Evolutionary conservation across 2,797 vertebrate genomes (phyloP).

Genomic region (Threskiornis aethiopicus): DNA sequence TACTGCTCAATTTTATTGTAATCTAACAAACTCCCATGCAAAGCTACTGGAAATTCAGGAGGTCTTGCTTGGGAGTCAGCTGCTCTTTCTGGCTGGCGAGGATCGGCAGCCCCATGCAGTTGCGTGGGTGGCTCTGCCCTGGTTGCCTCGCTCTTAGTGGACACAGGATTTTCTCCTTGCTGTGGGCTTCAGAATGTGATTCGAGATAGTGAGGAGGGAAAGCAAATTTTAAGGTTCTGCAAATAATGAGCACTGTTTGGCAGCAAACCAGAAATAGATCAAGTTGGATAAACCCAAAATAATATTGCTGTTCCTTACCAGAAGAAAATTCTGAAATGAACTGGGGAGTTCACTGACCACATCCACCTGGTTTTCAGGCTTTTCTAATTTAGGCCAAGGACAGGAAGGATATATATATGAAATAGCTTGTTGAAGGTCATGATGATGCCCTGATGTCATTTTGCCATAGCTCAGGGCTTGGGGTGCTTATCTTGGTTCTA

Average conservation of each 20-base stretch:
- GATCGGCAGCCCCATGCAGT: background rate
- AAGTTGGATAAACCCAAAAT: background rate
- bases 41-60: background rate
- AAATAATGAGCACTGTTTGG: background rate
- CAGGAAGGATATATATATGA: background rate
- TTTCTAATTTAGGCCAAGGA: background rate
- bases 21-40: background rate
- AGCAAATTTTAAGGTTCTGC: background rate
- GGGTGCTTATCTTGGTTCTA: background rate
- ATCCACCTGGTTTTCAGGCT: background rate
- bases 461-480: background rate
- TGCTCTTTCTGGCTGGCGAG: too few species aligned
- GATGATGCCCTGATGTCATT: background rate
- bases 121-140: fast-evolving
- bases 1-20: background rate
- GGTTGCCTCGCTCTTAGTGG: background rate
- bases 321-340: background rate
- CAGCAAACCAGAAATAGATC: background rate
- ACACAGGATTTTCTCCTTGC: background rate
- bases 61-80: background rate
- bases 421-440: background rate
- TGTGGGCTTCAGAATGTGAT: background rate
- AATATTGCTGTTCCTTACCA: background rate
- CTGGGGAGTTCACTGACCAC: background rate
- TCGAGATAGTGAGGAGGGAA: background rate